Evolutionary conservation across 2,888 invertebrate genomes (phyloP).

Genomic region (Dione vanillae): DNA sequence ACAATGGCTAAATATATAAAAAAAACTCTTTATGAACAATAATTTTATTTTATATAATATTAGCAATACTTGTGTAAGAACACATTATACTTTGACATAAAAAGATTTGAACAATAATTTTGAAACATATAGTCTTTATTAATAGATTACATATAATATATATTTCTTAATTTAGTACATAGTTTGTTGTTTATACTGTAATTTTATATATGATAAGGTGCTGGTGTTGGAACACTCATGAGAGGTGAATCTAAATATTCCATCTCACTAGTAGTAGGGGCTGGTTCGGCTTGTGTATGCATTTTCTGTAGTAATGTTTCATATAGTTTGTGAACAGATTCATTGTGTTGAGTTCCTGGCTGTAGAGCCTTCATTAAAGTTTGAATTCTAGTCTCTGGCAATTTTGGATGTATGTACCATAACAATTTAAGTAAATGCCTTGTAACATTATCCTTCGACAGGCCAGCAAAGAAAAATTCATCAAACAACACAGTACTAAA

Average conservation of each 20-base stretch:
- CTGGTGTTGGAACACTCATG: constrained; percentile 92
- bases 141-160: not conserved
- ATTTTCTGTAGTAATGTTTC: constrained; percentile 91
- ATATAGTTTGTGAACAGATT: constrained; percentile 92
- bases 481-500: constrained; percentile 98
- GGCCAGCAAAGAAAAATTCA: constrained; percentile 96
- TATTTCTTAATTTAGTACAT: not conserved
- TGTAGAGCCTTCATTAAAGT: constrained; percentile 92
- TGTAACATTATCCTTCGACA: constrained; percentile 95
- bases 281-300: constrained; percentile 87
- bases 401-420: constrained; percentile 94
- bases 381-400: constrained; percentile 91
- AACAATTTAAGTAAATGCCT: constrained; percentile 95
- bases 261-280: constrained; percentile 85
- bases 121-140: not conserved
- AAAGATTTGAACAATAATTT: not conserved
- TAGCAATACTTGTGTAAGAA: no score
- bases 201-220: constrained; percentile 81
- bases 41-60: no score
- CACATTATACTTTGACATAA: not conserved
- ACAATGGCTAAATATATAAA: no score
- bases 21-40: no score
- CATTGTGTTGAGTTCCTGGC: constrained; percentile 91
- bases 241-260: constrained; percentile 92
- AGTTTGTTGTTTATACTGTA: not conserved